Percentiles rank a stretch among this genome's conserved stretches.
These are phyloP conservation scores for Lycaena phlaeas DNA, from an alignment of 2,888 invertebrate genomes.

Conservation along the genomic window DNA sequence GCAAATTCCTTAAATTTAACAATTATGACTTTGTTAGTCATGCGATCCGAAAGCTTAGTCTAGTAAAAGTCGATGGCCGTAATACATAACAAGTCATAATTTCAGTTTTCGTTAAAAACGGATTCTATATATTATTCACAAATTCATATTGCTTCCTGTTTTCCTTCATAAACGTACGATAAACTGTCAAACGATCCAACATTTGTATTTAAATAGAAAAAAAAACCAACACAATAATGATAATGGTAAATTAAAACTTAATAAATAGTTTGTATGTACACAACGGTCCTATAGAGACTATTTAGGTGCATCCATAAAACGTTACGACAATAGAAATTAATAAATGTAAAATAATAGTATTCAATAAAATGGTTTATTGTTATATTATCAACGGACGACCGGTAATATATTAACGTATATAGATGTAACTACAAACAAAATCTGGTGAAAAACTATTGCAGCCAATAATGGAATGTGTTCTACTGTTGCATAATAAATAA, in stretches of 20 bases:
- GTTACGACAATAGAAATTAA: neutral
- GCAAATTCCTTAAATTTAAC: too few species aligned
- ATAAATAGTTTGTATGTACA: conserved; percentile 9
- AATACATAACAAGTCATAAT: conserved; percentile 4
- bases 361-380: neutral
- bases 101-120: conserved; percentile 1
- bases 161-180: conserved; percentile 8
- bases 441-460: conserved; percentile 52
- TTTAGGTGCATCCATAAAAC: neutral
- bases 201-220: conserved; percentile 8
- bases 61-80: neutral
- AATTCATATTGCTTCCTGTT: conserved; percentile 9
- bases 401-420: conserved; percentile 4
- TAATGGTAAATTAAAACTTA: conserved; percentile 10
- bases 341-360: neutral
- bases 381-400: neutral
- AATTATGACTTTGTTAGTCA: too few species aligned
- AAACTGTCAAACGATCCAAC: conserved; percentile 11
- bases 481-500: conserved; percentile 22
- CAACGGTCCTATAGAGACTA: conserved; percentile 5
- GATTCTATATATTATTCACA: conserved; percentile 1
- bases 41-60: neutral
- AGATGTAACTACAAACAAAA: conserved; percentile 23
- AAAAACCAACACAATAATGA: conserved; percentile 5
- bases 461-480: conserved; percentile 49